These are phyloP conservation scores for Mallotus villosus DNA, from an alignment of 2,797 vertebrate genomes.

Conservation along the genomic window DNA sequence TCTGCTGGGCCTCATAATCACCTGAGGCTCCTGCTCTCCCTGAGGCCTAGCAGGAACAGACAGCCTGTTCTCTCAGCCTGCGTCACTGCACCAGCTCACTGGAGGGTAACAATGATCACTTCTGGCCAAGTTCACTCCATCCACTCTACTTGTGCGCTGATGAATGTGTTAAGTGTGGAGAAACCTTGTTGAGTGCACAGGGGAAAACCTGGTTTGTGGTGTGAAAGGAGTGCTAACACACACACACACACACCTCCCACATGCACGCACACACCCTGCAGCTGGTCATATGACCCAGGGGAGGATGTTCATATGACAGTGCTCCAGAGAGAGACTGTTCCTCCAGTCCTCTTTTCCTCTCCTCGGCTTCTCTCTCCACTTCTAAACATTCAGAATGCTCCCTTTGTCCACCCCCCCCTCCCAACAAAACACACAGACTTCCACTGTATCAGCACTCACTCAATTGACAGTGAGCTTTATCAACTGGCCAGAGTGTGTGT, in stretches of 20 bases:
- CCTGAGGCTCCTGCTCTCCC: conserved; percentile 35
- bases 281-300: conserved; percentile 68
- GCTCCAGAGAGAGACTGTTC: conserved; percentile 64
- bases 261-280: conserved; percentile 14
- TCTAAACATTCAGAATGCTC: conserved; percentile 57
- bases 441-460: conserved; percentile 67
- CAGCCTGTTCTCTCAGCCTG: conserved; percentile 31
- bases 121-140: no score
- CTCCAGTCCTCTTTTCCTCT: conserved; percentile 37
- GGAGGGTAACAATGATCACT: no score
- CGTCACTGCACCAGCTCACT: not conserved
- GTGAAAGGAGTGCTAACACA: conserved; percentile 1
- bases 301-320: conserved; percentile 60
- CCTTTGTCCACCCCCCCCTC: conserved; percentile 64
- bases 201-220: not conserved
- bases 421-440: conserved; percentile 47
- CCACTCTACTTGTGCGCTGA: no score
- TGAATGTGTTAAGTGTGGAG: no score
- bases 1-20: conserved; percentile 39
- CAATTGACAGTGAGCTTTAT: conserved; percentile 64
- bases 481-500: conserved; percentile 47
- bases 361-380: conserved; percentile 23
- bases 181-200: conserved; percentile 21
- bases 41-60: conserved; percentile 29
- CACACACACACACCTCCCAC: conserved; percentile 5